Conservation (phyloP, 2,113 vertebrate species). For the Nannospalax galili region DNA sequence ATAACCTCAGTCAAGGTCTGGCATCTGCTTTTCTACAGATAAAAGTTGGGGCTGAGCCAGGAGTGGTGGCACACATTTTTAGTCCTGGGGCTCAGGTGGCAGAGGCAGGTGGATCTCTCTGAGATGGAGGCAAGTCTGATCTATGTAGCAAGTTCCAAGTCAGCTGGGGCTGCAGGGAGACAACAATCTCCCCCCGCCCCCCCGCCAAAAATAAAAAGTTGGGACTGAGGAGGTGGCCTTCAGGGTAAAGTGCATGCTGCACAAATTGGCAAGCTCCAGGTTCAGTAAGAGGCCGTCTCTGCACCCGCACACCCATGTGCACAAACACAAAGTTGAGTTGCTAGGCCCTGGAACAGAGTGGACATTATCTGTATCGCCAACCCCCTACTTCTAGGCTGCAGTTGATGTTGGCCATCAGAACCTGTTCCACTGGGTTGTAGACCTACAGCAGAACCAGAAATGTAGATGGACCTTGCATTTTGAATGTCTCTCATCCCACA, state of each 20-base stretch:
- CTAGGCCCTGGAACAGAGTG: not conserved
- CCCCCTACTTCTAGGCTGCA: not conserved
- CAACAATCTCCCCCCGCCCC: no score
- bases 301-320: not conserved
- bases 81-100: no score
- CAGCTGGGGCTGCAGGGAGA: no score
- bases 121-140: no score
- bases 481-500: not conserved
- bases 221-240: not conserved
- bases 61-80: no score
- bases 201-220: not conserved
- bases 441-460: not conserved
- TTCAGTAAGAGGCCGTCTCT: not conserved
- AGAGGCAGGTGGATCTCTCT: no score
- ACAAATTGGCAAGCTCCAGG: not conserved
- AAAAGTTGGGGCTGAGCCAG: not conserved
- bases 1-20: not conserved
- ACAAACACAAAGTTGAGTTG: not conserved
- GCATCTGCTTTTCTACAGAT: not conserved
- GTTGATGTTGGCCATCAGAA: not conserved
- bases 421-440: not conserved
- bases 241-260: not conserved
- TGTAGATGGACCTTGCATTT: not conserved
- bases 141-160: no score
- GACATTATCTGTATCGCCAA: not conserved